phyloP scores from a whole-genome alignment of 2,113 vertebrate genomes.

The Coptodon rendalli region DNA sequence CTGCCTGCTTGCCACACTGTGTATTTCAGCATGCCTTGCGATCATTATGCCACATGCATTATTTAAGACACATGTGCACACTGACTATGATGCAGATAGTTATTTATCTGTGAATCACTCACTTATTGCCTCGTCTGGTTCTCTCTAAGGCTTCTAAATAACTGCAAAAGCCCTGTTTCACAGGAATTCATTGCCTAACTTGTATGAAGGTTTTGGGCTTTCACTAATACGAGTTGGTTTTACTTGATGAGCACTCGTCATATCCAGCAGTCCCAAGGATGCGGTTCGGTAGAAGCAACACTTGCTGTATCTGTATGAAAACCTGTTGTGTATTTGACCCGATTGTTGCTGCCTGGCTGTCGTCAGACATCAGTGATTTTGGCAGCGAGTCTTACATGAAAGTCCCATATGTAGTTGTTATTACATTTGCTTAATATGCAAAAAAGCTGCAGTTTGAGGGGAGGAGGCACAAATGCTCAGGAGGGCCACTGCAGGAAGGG shows the following conservation, averaged over 20 bases:
- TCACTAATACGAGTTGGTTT: neutral
- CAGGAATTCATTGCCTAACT: neutral
- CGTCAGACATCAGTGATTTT: neutral
- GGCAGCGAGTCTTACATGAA: neutral
- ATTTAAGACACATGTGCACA: conserved; percentile 52
- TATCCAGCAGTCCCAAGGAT: neutral
- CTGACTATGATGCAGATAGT: conserved; percentile 51
- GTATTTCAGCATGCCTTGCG: conserved; percentile 60
- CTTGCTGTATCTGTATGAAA: neutral
- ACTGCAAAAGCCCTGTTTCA: neutral
- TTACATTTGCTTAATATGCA: neutral
- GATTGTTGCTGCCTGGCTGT: neutral
- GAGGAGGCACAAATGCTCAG: neutral
- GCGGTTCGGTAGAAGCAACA: neutral
- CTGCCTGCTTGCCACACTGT: conserved; percentile 62
- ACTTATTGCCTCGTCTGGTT: conserved; percentile 30
- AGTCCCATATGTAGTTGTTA: neutral
- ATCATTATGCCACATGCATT: conserved; percentile 68
- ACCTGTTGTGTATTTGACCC: neutral
- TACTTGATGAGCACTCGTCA: neutral
- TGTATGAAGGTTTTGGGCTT: neutral
- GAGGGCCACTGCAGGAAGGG: neutral
- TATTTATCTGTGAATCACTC: conserved; percentile 47
- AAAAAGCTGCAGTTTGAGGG: neutral
- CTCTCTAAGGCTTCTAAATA: conserved; percentile 3